Evolutionary conservation across 2,888 invertebrate genomes (phyloP).

Genomic region (Aphodius granarius): DNA sequence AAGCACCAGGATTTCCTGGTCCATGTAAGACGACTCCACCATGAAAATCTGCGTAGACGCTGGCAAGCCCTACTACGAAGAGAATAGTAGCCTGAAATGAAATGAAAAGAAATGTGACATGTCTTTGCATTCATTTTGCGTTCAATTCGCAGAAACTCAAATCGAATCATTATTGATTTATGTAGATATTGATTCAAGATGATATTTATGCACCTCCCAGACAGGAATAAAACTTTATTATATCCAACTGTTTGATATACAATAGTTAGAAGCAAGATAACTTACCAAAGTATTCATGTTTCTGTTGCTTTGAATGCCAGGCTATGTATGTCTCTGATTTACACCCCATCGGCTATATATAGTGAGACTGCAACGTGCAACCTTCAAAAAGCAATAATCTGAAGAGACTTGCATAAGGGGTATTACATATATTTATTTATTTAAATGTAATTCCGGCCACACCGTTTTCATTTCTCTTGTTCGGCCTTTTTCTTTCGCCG

Average conservation of each 20-base stretch:
- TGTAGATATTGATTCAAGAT: no score
- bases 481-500: not conserved
- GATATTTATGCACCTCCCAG: no score
- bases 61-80: conserved; percentile 21
- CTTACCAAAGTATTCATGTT: conserved; percentile 22
- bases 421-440: conserved; percentile 24
- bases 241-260: not conserved
- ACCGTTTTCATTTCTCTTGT: conserved; percentile 8
- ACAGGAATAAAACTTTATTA: no score
- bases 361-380: conserved; percentile 13
- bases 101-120: no score
- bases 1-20: conserved; percentile 25
- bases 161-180: no score
- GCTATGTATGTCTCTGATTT: not conserved
- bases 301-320: not conserved
- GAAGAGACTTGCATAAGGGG: conserved; percentile 12
- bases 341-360: conserved; percentile 23
- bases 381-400: conserved; percentile 18
- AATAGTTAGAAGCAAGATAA: not conserved
- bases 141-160: no score
- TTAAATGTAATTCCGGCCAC: conserved; percentile 27
- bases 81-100: conserved; percentile 21
- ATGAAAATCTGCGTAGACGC: conserved; percentile 20
- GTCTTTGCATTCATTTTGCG: no score
- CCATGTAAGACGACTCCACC: conserved; percentile 22